Percentiles rank a stretch among this genome's conserved stretches.
phyloP scores from a whole-genome alignment of 2,888 invertebrate genomes.

The Pecten maximus region DNA sequence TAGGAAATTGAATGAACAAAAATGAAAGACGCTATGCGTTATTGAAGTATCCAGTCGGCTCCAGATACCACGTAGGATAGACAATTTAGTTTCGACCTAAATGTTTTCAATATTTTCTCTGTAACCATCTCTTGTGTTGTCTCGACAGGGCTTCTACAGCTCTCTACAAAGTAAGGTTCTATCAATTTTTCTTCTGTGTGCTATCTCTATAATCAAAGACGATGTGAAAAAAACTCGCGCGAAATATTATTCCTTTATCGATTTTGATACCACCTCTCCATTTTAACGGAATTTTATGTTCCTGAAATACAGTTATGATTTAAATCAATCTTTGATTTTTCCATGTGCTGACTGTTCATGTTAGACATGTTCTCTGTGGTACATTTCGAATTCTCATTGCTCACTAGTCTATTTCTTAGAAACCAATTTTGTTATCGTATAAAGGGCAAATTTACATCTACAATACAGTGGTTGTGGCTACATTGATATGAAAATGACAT shows the following conservation, averaged over 20 bases:
- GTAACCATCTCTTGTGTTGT: neutral
- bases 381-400: neutral
- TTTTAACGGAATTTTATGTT: neutral
- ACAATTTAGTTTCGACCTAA: neutral
- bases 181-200: neutral
- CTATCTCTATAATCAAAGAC: neutral
- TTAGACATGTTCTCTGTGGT: neutral
- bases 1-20: too few species aligned
- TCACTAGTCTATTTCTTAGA: neutral
- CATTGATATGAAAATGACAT: neutral
- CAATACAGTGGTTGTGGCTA: neutral
- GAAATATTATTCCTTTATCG: conserved; percentile 13
- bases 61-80: neutral
- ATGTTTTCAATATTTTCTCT: neutral
- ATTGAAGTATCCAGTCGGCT: neutral
- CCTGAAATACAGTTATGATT: neutral
- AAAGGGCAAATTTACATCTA: neutral
- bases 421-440: neutral
- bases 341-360: neutral
- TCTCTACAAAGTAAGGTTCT: neutral
- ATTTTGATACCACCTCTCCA: neutral
- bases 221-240: neutral
- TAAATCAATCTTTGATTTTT: conserved; percentile 8
- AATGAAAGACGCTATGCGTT: neutral
- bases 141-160: neutral